A percentile compares a stretch with the other conserved stretches of the same genome.
These are phyloP conservation scores for Eugnorisma glareosa DNA, from an alignment of 2,888 invertebrate genomes.

Conservation along the genomic window DNA sequence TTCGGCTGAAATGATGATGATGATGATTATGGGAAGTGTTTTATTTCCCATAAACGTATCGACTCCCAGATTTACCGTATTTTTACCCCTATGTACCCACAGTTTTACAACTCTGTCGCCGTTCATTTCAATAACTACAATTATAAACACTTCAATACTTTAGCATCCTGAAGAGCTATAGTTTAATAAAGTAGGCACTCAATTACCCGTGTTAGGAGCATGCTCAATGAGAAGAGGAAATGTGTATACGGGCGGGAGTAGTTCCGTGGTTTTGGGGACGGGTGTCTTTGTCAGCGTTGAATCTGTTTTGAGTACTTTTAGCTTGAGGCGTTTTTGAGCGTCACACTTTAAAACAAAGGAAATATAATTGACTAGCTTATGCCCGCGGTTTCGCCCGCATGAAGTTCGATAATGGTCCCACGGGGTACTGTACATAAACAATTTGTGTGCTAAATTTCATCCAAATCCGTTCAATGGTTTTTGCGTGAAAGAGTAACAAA, in stretches of 20 bases:
- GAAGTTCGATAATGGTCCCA: no score
- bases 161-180: constrained; percentile 3
- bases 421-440: no score
- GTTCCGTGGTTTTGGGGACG: constrained; percentile 41
- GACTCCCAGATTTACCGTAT: neutral
- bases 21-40: no score
- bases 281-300: constrained; percentile 24
- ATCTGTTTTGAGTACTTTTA: neutral
- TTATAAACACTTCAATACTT: constrained; percentile 7
- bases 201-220: constrained; percentile 60
- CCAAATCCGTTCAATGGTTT: no score
- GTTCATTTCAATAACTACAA: neutral
- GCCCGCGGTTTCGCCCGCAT: no score
- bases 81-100: neutral
- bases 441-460: no score
- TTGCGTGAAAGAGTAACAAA: no score
- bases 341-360: neutral
- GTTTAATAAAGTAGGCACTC: constrained; percentile 32
- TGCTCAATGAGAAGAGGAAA: constrained; percentile 68
- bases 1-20: no score
- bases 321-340: neutral
- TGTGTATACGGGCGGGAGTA: constrained; percentile 54
- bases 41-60: neutral
- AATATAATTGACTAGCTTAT: neutral
- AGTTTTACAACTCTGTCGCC: neutral